phyloP scores from a whole-genome alignment of 2,888 invertebrate genomes.

The Polyommatus icarus region DNA sequence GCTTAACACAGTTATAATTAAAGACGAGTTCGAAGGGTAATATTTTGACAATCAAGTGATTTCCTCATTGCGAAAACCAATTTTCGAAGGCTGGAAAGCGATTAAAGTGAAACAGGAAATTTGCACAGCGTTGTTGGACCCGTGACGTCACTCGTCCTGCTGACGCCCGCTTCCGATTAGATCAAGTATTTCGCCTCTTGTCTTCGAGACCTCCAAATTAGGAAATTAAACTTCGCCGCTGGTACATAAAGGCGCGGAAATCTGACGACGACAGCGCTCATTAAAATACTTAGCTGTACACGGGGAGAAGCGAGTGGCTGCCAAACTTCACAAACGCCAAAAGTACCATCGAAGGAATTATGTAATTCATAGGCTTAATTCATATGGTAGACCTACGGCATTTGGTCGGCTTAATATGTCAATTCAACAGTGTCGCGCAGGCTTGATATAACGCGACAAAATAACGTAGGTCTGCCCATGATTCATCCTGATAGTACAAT shows the following conservation, averaged over 20 bases:
- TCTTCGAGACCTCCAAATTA: conserved; percentile 71
- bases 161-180: conserved; percentile 73
- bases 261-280: conserved; percentile 6
- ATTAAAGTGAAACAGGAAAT: conserved; percentile 74
- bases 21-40: neutral
- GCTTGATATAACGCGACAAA: no score
- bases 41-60: conserved; percentile 25
- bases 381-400: neutral
- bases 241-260: conserved; percentile 67
- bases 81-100: conserved; percentile 64
- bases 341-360: neutral
- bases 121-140: conserved; percentile 64
- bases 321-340: neutral
- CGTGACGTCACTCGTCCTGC: conserved; percentile 58
- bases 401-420: neutral
- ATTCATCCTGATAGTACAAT: no score
- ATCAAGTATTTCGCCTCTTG: conserved; percentile 68
- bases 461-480: no score
- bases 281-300: neutral
- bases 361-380: neutral
- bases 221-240: conserved; percentile 70
- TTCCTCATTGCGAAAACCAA: conserved; percentile 51
- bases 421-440: no score
- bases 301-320: neutral
- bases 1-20: neutral